Percentiles rank a stretch among this genome's conserved stretches.
These are phyloP conservation scores for Fistularia commersonii DNA, from an alignment of 2,797 vertebrate species.

Conservation along the genomic window DNA sequence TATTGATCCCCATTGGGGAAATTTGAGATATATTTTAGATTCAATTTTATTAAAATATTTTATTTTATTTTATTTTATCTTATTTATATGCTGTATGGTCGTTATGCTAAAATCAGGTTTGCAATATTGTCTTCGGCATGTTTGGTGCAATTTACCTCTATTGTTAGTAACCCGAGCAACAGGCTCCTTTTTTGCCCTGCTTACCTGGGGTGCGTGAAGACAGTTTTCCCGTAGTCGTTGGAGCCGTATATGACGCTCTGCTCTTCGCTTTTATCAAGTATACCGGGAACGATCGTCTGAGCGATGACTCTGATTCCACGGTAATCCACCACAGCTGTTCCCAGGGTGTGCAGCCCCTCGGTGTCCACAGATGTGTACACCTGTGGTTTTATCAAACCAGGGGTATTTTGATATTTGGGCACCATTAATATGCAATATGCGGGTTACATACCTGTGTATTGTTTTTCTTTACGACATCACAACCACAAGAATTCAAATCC, in stretches of 20 bases:
- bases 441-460: too few relatives aligned
- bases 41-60: too few relatives aligned
- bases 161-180: neutral
- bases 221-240: constrained; percentile 90
- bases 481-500: neutral
- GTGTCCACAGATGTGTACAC: constrained; percentile 85
- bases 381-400: constrained; percentile 39
- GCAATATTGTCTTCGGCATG: too few relatives aligned
- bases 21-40: too few relatives aligned
- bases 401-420: neutral
- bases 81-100: too few relatives aligned
- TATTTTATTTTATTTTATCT: too few relatives aligned
- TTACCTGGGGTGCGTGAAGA: constrained; percentile 65
- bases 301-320: constrained; percentile 89
- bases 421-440: too few relatives aligned
- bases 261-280: constrained; percentile 90
- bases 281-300: constrained; percentile 91
- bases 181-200: neutral
- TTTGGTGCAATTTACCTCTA: too few relatives aligned
- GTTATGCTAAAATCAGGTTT: too few relatives aligned
- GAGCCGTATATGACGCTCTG: constrained; percentile 93
- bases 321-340: constrained; percentile 91
- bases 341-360: constrained; percentile 87
- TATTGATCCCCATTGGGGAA: too few relatives aligned
- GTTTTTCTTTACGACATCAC: too few relatives aligned